phyloP scores from a whole-genome alignment of 2,888 invertebrate genomes.

The Philonicus albiceps region DNA sequence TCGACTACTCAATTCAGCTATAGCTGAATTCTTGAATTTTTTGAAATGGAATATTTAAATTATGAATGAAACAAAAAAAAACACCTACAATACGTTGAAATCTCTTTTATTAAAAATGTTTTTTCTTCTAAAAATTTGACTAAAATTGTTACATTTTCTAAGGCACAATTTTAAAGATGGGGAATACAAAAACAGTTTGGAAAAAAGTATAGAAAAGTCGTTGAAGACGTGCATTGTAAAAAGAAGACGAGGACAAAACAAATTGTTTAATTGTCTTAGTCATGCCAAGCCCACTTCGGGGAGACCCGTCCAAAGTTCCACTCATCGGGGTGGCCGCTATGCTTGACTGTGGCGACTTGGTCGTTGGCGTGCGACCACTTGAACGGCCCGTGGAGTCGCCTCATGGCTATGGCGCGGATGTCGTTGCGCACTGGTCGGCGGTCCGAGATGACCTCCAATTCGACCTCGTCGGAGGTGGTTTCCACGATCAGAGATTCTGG shows the following conservation, averaged over 20 bases:
- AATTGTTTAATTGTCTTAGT: conserved; percentile 23
- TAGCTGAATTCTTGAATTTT: too few species aligned
- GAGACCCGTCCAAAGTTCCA: conserved; percentile 62
- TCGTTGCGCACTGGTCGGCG: conserved; percentile 60
- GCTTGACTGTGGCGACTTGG: conserved; percentile 54
- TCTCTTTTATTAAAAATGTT: conserved; percentile 27
- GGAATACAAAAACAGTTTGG: neutral
- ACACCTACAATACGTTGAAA: neutral
- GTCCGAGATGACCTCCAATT: conserved; percentile 59
- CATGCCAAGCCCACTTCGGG: conserved; percentile 62
- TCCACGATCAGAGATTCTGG: neutral
- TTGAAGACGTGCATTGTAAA: neutral
- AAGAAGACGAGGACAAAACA: neutral
- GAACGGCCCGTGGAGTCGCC: conserved; percentile 57
- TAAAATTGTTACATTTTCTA: conserved; percentile 2
- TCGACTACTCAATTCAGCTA: too few species aligned
- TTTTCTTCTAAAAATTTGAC: neutral
- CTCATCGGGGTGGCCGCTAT: conserved; percentile 61
- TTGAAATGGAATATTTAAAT: too few species aligned
- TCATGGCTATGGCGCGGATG: conserved; percentile 58
- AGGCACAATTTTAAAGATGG: neutral
- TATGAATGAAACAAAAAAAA: neutral
- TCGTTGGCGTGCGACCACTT: conserved; percentile 58
- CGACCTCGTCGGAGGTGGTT: conserved; percentile 44
- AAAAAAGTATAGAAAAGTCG: neutral